A percentile compares a stretch with the other conserved stretches of the same genome.
phyloP scores from a whole-genome alignment of 1,140 invertebrate genomes.

The Oppia nitens region DNA sequence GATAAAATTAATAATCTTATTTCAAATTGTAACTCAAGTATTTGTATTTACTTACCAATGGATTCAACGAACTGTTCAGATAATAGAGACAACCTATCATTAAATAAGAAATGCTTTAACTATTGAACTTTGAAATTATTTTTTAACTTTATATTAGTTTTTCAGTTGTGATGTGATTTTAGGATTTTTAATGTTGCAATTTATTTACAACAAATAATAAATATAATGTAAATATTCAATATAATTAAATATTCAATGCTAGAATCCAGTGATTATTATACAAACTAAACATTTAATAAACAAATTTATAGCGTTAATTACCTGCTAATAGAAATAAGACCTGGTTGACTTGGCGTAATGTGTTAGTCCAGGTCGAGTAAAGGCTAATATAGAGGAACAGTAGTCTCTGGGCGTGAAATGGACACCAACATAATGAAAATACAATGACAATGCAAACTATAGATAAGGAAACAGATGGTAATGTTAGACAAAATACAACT shows the following conservation, averaged over 20 bases:
- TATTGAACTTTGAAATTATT: neutral
- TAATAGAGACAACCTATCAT: constrained; percentile 24
- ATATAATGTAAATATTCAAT: neutral
- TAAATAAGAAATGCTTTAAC: neutral
- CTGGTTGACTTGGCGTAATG: constrained; percentile 21
- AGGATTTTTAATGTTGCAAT: neutral
- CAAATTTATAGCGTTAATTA: constrained; percentile 5
- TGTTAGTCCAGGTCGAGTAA: constrained; percentile 24
- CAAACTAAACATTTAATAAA: neutral
- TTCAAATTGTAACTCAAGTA: neutral
- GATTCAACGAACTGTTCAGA: constrained; percentile 25
- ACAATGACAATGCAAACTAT: constrained; percentile 76
- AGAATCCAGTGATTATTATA: neutral
- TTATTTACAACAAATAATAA: neutral
- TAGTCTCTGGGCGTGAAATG: constrained; percentile 72
- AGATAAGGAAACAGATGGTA: too few species aligned
- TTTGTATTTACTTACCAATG: constrained; percentile 15
- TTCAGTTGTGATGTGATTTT: neutral
- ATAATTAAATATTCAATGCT: neutral
- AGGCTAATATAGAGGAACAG: constrained; percentile 49
- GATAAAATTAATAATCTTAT: neutral
- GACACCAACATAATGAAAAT: constrained; percentile 84
- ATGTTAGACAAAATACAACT: too few species aligned
- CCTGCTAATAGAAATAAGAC: constrained; percentile 22
- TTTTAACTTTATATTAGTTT: neutral